phyloP scores from a whole-genome alignment of 2,888 invertebrate genomes.

The Saturnia pavonia region DNA sequence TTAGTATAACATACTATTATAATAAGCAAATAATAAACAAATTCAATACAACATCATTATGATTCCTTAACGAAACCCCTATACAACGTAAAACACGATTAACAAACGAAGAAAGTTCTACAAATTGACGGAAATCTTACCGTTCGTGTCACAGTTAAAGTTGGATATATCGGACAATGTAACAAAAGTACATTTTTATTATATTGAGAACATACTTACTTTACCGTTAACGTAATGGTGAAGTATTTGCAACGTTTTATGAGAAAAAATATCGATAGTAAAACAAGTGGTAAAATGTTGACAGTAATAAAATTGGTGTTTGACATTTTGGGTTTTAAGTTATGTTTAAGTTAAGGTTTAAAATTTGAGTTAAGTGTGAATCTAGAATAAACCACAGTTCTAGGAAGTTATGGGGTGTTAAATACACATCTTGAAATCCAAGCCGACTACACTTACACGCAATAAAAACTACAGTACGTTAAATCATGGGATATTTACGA shows the following conservation, averaged over 20 bases:
- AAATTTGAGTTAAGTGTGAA: neutral
- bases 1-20: neutral
- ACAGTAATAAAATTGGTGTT: too few relatives aligned
- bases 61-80: neutral
- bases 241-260: too few relatives aligned
- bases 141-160: constrained; percentile 2
- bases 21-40: neutral
- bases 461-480: too few relatives aligned
- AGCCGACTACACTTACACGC: too few relatives aligned
- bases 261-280: too few relatives aligned
- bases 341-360: neutral
- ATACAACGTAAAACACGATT: neutral
- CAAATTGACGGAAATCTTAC: constrained; percentile 14
- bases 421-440: too few relatives aligned
- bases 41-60: constrained; percentile 8
- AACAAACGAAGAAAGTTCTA: constrained; percentile 12
- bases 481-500: neutral
- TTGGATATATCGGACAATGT: neutral
- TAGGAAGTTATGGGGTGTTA: neutral
- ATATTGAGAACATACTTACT: neutral
- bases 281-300: too few relatives aligned
- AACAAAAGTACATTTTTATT: neutral
- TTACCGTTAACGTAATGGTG: too few relatives aligned
- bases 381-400: neutral
- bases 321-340: too few relatives aligned